These are phyloP conservation scores for Drosophila kurseongensis DNA, from an alignment of 1,140 invertebrate genomes.

Conservation along the genomic window DNA sequence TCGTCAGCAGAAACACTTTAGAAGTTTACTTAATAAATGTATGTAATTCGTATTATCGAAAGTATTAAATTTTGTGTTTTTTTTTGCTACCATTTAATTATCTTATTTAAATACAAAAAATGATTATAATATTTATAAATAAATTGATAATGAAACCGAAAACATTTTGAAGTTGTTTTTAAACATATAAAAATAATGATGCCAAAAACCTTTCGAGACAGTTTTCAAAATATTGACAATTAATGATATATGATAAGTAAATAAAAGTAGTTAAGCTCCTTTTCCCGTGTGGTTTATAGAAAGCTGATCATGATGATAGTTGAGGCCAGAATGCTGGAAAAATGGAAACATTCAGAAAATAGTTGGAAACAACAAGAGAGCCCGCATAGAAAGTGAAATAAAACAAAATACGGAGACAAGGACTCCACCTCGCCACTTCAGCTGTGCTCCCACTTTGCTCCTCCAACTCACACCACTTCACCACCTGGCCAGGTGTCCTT, in stretches of 20 bases:
- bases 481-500: conserved; percentile 36
- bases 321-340: conserved; percentile 18
- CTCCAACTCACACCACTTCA: neutral
- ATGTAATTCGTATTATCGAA: no score
- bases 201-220: no score
- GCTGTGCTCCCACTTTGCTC: neutral
- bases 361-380: conserved; percentile 43
- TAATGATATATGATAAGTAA: no score
- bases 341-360: conserved; percentile 67
- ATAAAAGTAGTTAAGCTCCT: neutral
- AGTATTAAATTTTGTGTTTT: no score
- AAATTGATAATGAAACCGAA: neutral
- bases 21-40: no score
- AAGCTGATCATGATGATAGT: conserved; percentile 13
- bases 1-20: no score
- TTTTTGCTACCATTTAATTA: no score
- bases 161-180: no score
- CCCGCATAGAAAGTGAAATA: conserved; percentile 73
- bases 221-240: no score
- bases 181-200: no score
- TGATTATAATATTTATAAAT: neutral
- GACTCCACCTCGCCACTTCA: conserved; percentile 14
- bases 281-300: neutral
- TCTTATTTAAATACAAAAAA: neutral
- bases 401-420: conserved; percentile 48